Base-by-base conservation (phyloP, 2,113 vertebrate genomes). In the Thamnaconus septentrionalis region DNA sequence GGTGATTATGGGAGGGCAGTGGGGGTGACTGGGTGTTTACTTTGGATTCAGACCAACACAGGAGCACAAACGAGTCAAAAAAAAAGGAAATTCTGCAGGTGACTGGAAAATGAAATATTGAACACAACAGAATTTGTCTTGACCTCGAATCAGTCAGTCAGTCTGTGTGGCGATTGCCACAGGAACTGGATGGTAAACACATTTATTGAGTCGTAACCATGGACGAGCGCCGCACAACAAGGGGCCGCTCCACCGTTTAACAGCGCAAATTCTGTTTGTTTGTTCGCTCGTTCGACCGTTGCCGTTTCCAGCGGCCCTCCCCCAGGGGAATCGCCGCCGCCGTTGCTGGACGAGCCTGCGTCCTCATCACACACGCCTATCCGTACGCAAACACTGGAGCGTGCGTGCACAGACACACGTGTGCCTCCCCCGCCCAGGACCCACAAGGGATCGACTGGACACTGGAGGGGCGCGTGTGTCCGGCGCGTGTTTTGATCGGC, bases 401-500 rank as follows among this genome's bases (percentile, higher is more conserved):
- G 51, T 48, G 61, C 54, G 62, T 60, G 53, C 53, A 73, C 66
- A 73, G 18, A 31, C 18, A 31, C 18, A 31, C 18, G 18, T 31
- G 18, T 31, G 18, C 18, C 18, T 2, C 18, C 18, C 18, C 18
- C 61, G 65, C 61, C 53, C 46, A 44, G 66, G 71, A 81, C 74
- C 71, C 69, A 59, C 56, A 50, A n/a, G 8, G 61, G 52, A 53
- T 80, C 64, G 72, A 78, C 74, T 83, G 71, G 79, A 81, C 73
- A 80, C 82, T 75, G 41, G 73, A 87, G 77, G 66, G 75, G 77
- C 71, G 69, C 41, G 75, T 84, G 67, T 67, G 80, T 73, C 56
- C 72, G 59, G 51, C 68, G 75, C 69, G 62, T 71, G 41, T 48
- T 31, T 31, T 76, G 64, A 69, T 73, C 77, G 63, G 39, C 71